A percentile compares a stretch with the other conserved stretches of the same genome.
These are phyloP conservation scores for Drosophila imparisetae DNA, from an alignment of 2,888 invertebrate genomes.

Conservation along the genomic window DNA sequence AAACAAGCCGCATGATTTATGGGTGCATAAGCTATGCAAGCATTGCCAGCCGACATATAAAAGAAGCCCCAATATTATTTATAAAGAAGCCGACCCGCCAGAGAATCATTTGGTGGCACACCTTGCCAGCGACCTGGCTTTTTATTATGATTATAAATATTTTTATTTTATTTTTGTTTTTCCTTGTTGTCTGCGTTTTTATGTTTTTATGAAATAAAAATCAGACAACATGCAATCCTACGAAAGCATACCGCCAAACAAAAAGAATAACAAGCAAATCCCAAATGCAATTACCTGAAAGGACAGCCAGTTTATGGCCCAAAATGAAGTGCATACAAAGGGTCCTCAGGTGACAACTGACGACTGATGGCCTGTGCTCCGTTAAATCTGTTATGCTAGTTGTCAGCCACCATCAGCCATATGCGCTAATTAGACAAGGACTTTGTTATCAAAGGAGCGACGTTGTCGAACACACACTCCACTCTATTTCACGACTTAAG, in stretches of 20 bases:
- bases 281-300: conserved; percentile 38
- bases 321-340: conserved; percentile 26
- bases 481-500: not conserved
- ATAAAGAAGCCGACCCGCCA: conserved; percentile 45
- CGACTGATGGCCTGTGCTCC: not conserved
- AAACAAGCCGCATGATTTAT: conserved; percentile 74
- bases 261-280: not conserved
- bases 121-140: conserved; percentile 39
- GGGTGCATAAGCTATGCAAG: conserved; percentile 25
- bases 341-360: conserved; percentile 5
- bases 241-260: not conserved
- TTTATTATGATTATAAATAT: conserved; percentile 67
- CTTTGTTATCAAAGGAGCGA: conserved; percentile 23
- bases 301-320: conserved; percentile 13
- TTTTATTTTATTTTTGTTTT: conserved; percentile 30
- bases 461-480: conserved; percentile 7
- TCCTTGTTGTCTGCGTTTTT: conserved; percentile 39
- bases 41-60: conserved; percentile 18
- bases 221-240: conserved; percentile 60
- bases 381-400: conserved; percentile 15
- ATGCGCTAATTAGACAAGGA: conserved; percentile 35
- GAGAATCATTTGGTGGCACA: conserved; percentile 61
- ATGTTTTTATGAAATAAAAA: conserved; percentile 65
- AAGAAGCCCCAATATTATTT: conserved; percentile 42
- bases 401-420: conserved; percentile 17